A percentile compares a stretch with the other conserved stretches of the same genome.
Evolutionary conservation across 1,140 invertebrate species (phyloP).

Genomic region (Pseudomyrmex flavicornis): DNA sequence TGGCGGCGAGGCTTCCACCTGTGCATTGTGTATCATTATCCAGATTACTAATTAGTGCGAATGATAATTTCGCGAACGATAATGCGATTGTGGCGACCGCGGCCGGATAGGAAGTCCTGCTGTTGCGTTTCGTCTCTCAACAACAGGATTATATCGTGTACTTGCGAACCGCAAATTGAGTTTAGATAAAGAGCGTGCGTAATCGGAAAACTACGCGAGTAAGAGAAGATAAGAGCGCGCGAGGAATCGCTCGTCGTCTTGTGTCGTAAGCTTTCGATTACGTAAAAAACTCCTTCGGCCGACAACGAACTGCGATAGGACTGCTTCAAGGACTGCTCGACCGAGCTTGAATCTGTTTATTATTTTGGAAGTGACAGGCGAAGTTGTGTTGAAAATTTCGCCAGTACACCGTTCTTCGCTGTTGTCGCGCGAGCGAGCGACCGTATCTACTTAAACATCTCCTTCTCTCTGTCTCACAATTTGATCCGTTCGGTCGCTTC

Average conservation of each 20-base stretch:
- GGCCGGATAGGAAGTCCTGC: slow-evolving; percentile 10
- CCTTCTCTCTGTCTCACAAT: not conserved
- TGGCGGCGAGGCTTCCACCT: not conserved
- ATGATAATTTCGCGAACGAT: slow-evolving; percentile 22
- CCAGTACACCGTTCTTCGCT: not conserved
- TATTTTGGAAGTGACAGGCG: slow-evolving; percentile 40
- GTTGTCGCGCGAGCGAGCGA: not conserved
- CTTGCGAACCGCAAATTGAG: slow-evolving; percentile 11
- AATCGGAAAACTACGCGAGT: not conserved
- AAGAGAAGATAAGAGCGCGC: not conserved
- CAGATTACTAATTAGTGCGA: slow-evolving; percentile 41
- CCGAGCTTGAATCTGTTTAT: slow-evolving; percentile 12
- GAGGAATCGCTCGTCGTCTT: not conserved
- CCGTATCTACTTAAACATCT: not conserved
- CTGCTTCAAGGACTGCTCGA: not conserved
- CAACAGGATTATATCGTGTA: slow-evolving; percentile 20
- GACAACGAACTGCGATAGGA: not conserved
- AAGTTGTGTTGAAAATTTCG: slow-evolving; percentile 23
- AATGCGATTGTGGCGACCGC: not conserved
- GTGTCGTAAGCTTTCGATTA: not conserved
- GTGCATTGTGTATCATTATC: slow-evolving; percentile 35
- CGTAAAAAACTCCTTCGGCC: not conserved
- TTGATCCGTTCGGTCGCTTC: not conserved
- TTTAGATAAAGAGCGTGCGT: not conserved
- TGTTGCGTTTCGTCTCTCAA: not conserved